These are phyloP conservation scores for Lordiphosa mommai DNA, from an alignment of 1,140 invertebrate species.

Conservation along the genomic window DNA sequence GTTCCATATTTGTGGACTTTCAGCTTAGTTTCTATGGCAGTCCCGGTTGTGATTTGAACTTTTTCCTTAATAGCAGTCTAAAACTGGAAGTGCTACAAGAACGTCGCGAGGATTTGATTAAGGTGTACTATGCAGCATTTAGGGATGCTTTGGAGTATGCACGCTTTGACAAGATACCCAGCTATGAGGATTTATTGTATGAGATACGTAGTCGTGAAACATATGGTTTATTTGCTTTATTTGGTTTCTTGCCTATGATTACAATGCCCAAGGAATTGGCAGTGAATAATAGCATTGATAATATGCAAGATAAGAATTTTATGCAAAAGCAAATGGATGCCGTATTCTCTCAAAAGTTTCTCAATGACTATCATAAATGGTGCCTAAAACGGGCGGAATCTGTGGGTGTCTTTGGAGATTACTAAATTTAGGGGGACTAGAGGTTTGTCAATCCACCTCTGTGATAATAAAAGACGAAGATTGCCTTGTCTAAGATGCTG, in stretches of 20 bases:
- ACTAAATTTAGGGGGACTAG: constrained; percentile 12
- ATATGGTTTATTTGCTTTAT: constrained; percentile 61
- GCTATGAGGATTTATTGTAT: constrained; percentile 67
- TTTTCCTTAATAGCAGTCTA: constrained; percentile 67
- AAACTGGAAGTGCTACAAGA: constrained; percentile 55
- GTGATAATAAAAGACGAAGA: constrained; percentile 1
- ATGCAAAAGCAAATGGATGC: constrained; percentile 45
- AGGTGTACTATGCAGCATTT: constrained; percentile 65
- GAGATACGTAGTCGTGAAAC: constrained; percentile 67
- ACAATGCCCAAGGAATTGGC: constrained; percentile 60
- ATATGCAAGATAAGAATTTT: constrained; percentile 48
- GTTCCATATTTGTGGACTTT: constrained; percentile 81
- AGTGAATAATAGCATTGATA: constrained; percentile 60
- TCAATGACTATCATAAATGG: constrained; percentile 57
- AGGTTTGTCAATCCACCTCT: constrained; percentile 5
- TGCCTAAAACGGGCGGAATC: constrained; percentile 48
- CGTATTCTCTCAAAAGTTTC: constrained; percentile 46
- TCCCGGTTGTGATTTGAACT: constrained; percentile 70
- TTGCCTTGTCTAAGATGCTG: neutral
- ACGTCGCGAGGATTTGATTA: constrained; percentile 73
- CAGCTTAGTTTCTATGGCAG: constrained; percentile 70
- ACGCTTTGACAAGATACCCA: constrained; percentile 78
- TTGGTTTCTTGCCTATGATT: constrained; percentile 63
- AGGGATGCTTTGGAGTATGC: constrained; percentile 70
- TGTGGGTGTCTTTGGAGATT: constrained; percentile 64